A percentile compares a stretch with the other conserved stretches of the same genome.
These are phyloP conservation scores for Vanessa atalanta DNA, from an alignment of 1,140 invertebrate species.

Conservation along the genomic window DNA sequence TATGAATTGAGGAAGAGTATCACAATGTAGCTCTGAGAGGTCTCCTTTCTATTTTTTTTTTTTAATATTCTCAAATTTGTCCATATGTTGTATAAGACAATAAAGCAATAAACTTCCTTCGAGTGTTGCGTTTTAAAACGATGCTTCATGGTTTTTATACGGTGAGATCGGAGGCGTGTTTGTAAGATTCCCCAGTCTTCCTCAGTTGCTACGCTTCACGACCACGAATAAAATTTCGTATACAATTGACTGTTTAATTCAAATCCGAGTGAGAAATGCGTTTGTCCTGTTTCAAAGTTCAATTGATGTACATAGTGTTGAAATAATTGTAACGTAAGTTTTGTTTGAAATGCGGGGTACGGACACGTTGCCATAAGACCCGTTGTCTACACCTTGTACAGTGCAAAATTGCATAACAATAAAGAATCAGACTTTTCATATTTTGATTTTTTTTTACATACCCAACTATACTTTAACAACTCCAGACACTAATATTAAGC, in stretches of 20 bases:
- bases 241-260: neutral
- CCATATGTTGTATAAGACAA: conserved; percentile 8
- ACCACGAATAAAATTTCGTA: neutral
- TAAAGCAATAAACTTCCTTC: conserved; percentile 16
- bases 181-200: neutral
- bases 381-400: conserved; percentile 53
- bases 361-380: conserved; percentile 44
- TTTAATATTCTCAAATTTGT: neutral
- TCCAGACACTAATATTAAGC: too few species aligned
- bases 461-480: too few species aligned
- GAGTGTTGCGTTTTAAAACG: conserved; percentile 4
- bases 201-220: neutral
- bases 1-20: neutral
- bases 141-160: neutral
- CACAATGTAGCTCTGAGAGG: neutral
- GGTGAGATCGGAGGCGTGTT: neutral
- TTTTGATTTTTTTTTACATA: conserved; percentile 57
- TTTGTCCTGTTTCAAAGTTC: conserved; percentile 4
- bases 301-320: conserved; percentile 21
- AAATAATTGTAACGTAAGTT: conserved; percentile 28
- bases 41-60: neutral
- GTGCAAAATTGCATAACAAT: conserved; percentile 58
- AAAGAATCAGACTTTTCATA: conserved; percentile 72
- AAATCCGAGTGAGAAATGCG: neutral
- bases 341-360: conserved; percentile 3